phyloP scores from a whole-genome alignment of 2,113 vertebrate genomes.

The Tragelaphus buxtoni region DNA sequence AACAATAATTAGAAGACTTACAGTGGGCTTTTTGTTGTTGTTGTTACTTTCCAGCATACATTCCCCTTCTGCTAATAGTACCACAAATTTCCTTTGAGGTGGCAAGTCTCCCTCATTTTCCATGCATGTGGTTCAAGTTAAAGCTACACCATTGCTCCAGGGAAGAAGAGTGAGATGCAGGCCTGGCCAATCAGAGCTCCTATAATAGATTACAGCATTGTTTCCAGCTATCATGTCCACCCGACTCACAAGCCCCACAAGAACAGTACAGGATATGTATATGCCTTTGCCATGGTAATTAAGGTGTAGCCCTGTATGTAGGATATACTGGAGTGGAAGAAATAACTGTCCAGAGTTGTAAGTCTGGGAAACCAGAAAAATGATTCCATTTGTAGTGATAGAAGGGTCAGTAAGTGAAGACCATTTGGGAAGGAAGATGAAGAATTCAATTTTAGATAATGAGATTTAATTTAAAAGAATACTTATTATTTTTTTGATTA shows the following conservation, averaged over 20 bases:
- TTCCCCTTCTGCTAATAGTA: not conserved
- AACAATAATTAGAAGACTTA: not conserved
- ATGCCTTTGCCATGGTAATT: not conserved
- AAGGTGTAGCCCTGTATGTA: not conserved
- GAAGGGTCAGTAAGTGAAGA: slow-evolving; percentile 46
- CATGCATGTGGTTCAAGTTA: not conserved
- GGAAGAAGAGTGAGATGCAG: not conserved
- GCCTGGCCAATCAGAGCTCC: not conserved
- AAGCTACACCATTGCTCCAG: not conserved
- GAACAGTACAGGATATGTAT: not conserved
- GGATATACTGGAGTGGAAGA: not conserved
- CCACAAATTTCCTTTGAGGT: not conserved
- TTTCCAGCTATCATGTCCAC: not conserved
- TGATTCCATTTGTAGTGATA: slow-evolving; percentile 18
- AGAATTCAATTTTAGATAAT: slow-evolving; percentile 59
- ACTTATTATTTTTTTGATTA: slow-evolving; percentile 58
- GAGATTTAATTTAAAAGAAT: slow-evolving; percentile 64
- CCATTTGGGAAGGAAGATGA: slow-evolving; percentile 40
- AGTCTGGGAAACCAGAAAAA: slow-evolving; percentile 15
- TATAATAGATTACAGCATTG: not conserved
- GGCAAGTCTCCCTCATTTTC: not conserved
- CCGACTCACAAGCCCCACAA: not conserved
- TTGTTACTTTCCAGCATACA: not conserved
- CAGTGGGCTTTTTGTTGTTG: no score
- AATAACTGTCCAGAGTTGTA: not conserved